Evolutionary conservation across 2,797 vertebrate species (phyloP).

Genomic region (Trichosurus vulpecula): DNA sequence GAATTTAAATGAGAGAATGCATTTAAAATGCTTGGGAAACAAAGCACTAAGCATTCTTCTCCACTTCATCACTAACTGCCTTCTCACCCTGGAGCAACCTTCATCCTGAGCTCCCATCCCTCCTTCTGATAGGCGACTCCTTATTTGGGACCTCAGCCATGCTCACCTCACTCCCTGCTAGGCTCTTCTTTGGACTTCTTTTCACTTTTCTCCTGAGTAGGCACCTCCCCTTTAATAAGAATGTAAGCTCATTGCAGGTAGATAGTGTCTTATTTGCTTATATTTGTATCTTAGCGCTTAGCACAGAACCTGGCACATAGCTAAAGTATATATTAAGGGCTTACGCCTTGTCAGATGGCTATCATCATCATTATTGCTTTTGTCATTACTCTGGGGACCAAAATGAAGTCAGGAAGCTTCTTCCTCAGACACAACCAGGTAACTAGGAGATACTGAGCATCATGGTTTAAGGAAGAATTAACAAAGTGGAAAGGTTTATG

Average conservation of each 20-base stretch:
- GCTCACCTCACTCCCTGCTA: not conserved
- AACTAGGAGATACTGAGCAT: not conserved
- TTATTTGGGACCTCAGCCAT: not conserved
- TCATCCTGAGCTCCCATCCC: not conserved
- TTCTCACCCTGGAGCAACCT: not conserved
- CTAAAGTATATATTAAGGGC: not conserved
- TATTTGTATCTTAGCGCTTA: not conserved
- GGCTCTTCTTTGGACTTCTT: not conserved
- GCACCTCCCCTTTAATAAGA: not conserved
- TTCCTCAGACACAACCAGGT: not conserved
- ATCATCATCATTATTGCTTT: not conserved
- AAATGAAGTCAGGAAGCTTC: not conserved
- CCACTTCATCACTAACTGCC: not conserved
- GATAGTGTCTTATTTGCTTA: not conserved
- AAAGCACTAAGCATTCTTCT: not conserved
- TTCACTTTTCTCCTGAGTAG: not conserved
- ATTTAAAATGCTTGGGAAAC: not conserved
- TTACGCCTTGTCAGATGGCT: not conserved
- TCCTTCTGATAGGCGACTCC: not conserved
- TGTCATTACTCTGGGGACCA: not conserved
- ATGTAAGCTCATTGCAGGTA: not conserved
- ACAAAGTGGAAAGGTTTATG: not conserved
- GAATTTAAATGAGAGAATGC: not conserved
- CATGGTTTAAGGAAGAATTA: not conserved
- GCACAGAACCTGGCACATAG: not conserved